Base-by-base conservation (phyloP, 1,140 invertebrate species). In the Melitaea cinxia region DNA sequence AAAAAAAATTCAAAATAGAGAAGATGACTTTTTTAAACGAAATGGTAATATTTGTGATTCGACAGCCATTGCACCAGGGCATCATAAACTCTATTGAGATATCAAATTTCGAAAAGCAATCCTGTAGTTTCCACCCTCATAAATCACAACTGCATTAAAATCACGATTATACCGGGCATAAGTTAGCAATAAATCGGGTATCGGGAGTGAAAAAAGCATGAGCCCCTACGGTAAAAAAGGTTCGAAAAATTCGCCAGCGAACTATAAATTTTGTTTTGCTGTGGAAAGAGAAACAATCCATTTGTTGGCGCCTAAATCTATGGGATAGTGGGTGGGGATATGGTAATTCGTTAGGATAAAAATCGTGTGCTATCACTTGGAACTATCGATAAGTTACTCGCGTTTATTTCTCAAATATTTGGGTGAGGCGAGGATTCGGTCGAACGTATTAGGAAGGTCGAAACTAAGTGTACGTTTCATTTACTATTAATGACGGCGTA, bases 41-140 rank as follows among this genome's bases (percentile, higher is more conserved):
- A 42, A 56, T 45, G 23, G 28, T 12, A 9, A 1, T 42, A 23
- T 21, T 14, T 17, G 5, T 23, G 33, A 56, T 39, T 56, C 37
- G 14, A 9, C 30, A 33, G 15, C 39, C 56, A 57, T 57, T 54
- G 73, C 77, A 84, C 82, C 65, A 80, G 82, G 78, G 78, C 70
- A 26, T 78, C 83, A 85, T 86, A 84, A 86, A 78, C 80, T 72
- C 67, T 84, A 88, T 88, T 65, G 80, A 86, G 88, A 88, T 91
- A 91, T 91, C 88, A 87, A 88, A 82, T 91, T 88, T 88, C 86
- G 75, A 81, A 86, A 82, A 82, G 75, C 85, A 83, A 86, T 87
- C 78, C 79, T 72, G 82, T 70, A 61, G 35, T 55, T 24, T 75
- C 76, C 73, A 72, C 69, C 75, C 82, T 73, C 72, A 76, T 90